Percentiles rank a stretch among this genome's conserved stretches.
These are phyloP conservation scores for Conchocele bisecta DNA, from an alignment of 2,888 invertebrate species.

Conservation along the genomic window DNA sequence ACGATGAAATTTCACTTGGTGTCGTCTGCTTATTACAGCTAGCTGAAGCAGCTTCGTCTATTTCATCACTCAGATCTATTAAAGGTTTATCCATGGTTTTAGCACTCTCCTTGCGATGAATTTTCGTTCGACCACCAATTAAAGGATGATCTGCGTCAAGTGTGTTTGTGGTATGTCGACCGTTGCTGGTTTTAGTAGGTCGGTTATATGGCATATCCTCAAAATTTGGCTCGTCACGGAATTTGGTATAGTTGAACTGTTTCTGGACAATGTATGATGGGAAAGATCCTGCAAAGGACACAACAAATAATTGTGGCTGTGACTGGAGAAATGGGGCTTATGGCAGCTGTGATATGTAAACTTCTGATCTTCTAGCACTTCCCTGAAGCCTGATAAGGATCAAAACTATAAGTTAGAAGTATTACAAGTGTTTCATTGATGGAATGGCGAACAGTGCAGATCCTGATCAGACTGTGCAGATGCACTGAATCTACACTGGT, in stretches of 20 bases:
- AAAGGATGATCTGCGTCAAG: neutral
- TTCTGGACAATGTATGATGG: constrained; percentile 53
- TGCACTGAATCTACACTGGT: too few relatives aligned
- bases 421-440: too few relatives aligned
- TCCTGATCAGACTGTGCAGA: too few relatives aligned
- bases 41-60: constrained; percentile 18
- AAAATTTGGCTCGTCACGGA: constrained; percentile 92
- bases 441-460: too few relatives aligned
- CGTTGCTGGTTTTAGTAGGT: too few relatives aligned
- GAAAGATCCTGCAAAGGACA: constrained; percentile 64
- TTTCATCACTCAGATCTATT: constrained; percentile 78
- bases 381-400: too few relatives aligned
- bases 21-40: constrained; percentile 33
- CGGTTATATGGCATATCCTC: too few relatives aligned
- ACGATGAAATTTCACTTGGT: constrained; percentile 57
- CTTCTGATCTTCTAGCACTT: too few relatives aligned
- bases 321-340: too few relatives aligned
- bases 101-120: constrained; percentile 47
- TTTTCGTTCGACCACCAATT: constrained; percentile 39
- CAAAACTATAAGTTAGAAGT: too few relatives aligned
- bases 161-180: constrained; percentile 1
- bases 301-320: neutral
- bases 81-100: constrained; percentile 63
- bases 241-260: constrained; percentile 86
- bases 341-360: too few relatives aligned